phyloP scores from a whole-genome alignment of 2,797 vertebrate genomes.

The Yasuhikotakia modesta region DNA sequence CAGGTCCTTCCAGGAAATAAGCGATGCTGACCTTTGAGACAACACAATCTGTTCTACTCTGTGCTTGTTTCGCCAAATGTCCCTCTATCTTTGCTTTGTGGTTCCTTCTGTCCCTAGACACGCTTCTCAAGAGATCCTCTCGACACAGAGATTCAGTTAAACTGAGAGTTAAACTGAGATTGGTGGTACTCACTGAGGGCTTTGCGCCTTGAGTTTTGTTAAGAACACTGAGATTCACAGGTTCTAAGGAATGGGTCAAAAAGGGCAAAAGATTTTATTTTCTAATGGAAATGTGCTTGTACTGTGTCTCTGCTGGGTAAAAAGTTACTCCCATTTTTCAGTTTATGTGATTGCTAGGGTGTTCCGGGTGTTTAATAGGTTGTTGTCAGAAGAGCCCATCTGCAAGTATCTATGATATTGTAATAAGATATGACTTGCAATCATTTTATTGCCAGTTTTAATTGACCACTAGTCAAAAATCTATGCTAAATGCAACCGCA shows the following conservation, averaged over 20 bases:
- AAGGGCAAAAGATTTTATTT: background rate
- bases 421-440: no score
- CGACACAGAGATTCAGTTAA: conserved; percentile 2
- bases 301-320: no score
- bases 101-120: background rate
- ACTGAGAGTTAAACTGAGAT: conserved; percentile 16
- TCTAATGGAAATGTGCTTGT: background rate
- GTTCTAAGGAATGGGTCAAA: background rate
- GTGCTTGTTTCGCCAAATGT: background rate
- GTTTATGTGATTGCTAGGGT: no score
- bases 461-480: no score
- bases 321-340: no score
- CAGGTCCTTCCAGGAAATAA: conserved; percentile 41
- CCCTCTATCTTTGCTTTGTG: background rate
- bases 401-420: no score
- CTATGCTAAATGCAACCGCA: no score
- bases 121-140: background rate
- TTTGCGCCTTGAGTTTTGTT: conserved; percentile 6
- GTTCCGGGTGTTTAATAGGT: no score
- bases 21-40: conserved; percentile 46
- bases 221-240: conserved; percentile 1
- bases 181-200: background rate
- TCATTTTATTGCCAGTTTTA: no score
- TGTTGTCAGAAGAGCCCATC: no score
- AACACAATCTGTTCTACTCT: conserved; percentile 6